These are phyloP conservation scores for Sinocyclocheilus rhinocerous DNA, from an alignment of 2,113 vertebrate species.

Conservation along the genomic window DNA sequence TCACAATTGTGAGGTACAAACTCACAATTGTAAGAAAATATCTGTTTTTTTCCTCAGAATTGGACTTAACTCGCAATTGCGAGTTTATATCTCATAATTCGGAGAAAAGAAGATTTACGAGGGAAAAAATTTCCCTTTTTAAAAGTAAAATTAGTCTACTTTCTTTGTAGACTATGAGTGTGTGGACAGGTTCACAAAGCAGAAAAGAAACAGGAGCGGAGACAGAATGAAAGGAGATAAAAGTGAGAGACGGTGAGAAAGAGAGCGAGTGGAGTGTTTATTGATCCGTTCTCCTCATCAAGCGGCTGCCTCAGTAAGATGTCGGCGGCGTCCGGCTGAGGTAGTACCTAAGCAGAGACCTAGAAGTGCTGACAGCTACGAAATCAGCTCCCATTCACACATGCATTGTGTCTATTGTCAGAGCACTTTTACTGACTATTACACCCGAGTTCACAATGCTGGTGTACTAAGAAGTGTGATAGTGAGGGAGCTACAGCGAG, in stretches of 20 bases:
- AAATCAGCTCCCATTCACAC: constrained; percentile 27
- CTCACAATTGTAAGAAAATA: too few species aligned
- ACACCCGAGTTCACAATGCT: constrained; percentile 45
- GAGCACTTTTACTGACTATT: constrained; percentile 26
- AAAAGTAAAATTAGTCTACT: too few species aligned
- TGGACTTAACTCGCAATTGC: too few species aligned
- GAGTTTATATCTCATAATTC: too few species aligned
- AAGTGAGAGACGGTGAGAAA: constrained; percentile 7
- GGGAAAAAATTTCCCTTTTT: too few species aligned
- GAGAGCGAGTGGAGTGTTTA: constrained; percentile 53
- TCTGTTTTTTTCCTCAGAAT: too few species aligned
- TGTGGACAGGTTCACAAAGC: constrained; percentile 1
- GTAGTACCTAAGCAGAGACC: constrained; percentile 55
- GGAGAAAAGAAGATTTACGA: too few species aligned
- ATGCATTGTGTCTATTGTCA: constrained; percentile 31
- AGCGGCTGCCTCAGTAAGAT: constrained; percentile 62
- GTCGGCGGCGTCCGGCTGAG: constrained; percentile 51
- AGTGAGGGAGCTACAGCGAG: constrained; percentile 4
- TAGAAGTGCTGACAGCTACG: constrained; percentile 42
- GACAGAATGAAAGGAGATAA: not conserved
- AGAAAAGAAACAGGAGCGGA: not conserved
- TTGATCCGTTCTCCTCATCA: constrained; percentile 72
- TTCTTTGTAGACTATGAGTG: not conserved
- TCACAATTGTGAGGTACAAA: too few species aligned
- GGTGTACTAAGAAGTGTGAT: constrained; percentile 59